A percentile compares a stretch with the other conserved stretches of the same genome.
Conservation (phyloP, 2,113 vertebrate species). For the Ptilorrhoa leucosticta region DNA sequence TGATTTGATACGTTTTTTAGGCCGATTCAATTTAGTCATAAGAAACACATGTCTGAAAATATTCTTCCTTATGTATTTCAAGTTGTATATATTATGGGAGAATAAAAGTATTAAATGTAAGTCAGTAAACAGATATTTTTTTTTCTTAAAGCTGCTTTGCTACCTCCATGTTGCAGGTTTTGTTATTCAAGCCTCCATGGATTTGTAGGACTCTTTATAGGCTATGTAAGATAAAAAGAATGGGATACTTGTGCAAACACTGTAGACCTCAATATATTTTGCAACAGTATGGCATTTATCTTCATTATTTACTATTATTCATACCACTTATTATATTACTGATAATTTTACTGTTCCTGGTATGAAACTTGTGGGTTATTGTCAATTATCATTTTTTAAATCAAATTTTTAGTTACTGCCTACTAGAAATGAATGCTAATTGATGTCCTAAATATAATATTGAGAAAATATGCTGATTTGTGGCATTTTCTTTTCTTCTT, state of each 20-base stretch:
- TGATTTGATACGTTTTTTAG: neutral
- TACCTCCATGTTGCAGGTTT: neutral
- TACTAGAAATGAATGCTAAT: neutral
- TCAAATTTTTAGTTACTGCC: neutral
- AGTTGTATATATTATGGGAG: neutral
- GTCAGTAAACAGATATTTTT: neutral
- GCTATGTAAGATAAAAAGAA: neutral
- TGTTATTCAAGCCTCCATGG: neutral
- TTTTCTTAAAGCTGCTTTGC: neutral
- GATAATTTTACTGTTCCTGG: neutral
- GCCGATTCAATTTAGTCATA: neutral
- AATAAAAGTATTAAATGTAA: neutral
- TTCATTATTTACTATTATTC: neutral
- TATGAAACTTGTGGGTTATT: neutral
- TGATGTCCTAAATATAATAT: neutral
- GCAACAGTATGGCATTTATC: neutral
- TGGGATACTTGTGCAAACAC: neutral
- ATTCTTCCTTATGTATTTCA: neutral
- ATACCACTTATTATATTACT: neutral
- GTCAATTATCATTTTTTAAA: neutral
- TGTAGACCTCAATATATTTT: neutral
- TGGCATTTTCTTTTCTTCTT: slow-evolving; percentile 34
- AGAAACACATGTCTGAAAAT: neutral
- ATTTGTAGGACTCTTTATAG: neutral
- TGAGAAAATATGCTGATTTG: neutral